Percentiles rank a stretch among this genome's conserved stretches.
Conservation (phyloP, 2,888 invertebrate genomes). For the Conus canariensis region DNA sequence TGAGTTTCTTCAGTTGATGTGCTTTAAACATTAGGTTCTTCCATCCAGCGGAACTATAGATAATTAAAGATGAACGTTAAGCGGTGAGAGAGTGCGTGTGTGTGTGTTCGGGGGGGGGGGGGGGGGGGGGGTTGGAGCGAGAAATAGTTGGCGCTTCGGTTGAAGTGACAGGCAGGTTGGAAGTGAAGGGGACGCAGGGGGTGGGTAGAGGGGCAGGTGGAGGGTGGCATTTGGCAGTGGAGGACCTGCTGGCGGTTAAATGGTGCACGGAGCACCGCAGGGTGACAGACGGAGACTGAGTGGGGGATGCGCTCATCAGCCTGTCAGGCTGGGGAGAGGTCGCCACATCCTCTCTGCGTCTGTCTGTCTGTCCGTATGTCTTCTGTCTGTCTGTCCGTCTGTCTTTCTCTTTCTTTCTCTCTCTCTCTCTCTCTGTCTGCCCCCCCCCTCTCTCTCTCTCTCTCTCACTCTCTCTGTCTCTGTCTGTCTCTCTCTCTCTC, state of each 20-base stretch:
- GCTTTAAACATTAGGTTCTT: too few species aligned
- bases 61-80: too few species aligned
- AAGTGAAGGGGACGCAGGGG: background rate
- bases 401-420: background rate
- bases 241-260: background rate
- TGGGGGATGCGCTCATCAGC: background rate
- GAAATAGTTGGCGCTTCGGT: too few species aligned
- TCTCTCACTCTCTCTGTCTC: background rate
- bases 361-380: background rate
- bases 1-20: too few species aligned
- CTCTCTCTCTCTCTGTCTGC: background rate
- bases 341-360: background rate
- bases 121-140: too few species aligned
- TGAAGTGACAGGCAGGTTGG: background rate
- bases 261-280: background rate
- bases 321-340: background rate
- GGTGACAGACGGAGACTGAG: background rate
- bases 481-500: background rate
- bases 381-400: background rate
- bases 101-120: too few species aligned
- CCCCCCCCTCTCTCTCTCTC: too few species aligned
- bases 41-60: too few species aligned
- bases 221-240: background rate
- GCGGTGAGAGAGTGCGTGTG: too few species aligned
- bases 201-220: background rate